These are phyloP conservation scores for Epinotia bilunana DNA, from an alignment of 2,888 invertebrate species.

Conservation along the genomic window DNA sequence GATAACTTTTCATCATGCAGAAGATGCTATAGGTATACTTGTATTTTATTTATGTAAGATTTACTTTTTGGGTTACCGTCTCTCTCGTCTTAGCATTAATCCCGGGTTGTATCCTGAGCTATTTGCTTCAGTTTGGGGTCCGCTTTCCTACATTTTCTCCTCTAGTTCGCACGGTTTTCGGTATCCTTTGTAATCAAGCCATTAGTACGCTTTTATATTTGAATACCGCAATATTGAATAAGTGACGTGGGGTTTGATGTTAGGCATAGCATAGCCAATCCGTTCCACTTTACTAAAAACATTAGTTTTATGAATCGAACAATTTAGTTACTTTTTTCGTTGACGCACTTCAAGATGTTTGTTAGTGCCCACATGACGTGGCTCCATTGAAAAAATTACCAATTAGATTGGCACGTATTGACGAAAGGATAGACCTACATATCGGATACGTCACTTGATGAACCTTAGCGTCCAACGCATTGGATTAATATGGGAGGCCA, in stretches of 20 bases:
- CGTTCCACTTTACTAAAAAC: background rate
- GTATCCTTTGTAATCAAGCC: too few relatives aligned
- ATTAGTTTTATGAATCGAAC: background rate
- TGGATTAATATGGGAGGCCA: slow-evolving; percentile 11
- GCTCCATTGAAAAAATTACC: background rate
- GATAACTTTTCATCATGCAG: background rate
- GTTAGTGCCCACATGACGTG: background rate
- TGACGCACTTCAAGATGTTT: background rate
- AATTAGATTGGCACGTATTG: background rate
- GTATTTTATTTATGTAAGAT: background rate
- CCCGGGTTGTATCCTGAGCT: too few relatives aligned
- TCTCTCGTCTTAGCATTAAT: too few relatives aligned
- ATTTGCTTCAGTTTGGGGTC: too few relatives aligned
- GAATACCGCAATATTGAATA: too few relatives aligned
- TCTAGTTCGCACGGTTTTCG: too few relatives aligned
- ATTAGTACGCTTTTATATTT: too few relatives aligned
- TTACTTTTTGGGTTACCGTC: background rate
- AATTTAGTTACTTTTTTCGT: background rate
- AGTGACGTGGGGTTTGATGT: too few relatives aligned
- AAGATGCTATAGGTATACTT: background rate
- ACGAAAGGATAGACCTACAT: background rate
- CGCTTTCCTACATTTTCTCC: too few relatives aligned
- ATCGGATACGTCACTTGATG: background rate
- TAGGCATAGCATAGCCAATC: background rate
- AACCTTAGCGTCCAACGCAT: background rate